Evolutionary conservation across 2,888 invertebrate genomes (phyloP).

Genomic region (Keiferia lycopersicella): DNA sequence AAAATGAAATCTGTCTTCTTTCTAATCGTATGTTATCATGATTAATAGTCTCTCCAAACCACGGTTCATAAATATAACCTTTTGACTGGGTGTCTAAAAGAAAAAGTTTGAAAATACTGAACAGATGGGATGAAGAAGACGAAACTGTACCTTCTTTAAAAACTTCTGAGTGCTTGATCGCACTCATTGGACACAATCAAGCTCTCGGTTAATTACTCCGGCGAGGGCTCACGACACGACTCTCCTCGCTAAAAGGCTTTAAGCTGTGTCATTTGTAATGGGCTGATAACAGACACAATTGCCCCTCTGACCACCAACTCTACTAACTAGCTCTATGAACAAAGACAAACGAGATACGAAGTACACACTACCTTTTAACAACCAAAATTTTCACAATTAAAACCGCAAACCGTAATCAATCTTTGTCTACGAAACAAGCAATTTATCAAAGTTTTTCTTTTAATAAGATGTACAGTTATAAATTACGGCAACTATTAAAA

Average conservation of each 20-base stretch:
- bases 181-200: constrained; percentile 59
- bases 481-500: constrained; percentile 1
- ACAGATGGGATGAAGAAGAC: no score
- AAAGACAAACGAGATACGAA: constrained; percentile 13
- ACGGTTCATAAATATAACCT: no score
- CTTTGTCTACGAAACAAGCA: constrained; percentile 9
- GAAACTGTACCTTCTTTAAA: constrained; percentile 7
- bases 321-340: constrained; percentile 37
- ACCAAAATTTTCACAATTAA: constrained; percentile 16
- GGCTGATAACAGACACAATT: constrained; percentile 73
- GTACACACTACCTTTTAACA: neutral
- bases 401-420: neutral
- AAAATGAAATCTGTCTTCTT: no score
- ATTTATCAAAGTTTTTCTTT: constrained; percentile 16
- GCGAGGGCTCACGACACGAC: constrained; percentile 77
- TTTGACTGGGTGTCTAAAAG: no score
- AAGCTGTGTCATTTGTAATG: constrained; percentile 77
- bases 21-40: no score
- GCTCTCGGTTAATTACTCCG: constrained; percentile 67
- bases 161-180: constrained; percentile 32
- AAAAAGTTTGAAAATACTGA: no score
- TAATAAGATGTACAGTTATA: neutral
- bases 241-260: constrained; percentile 74
- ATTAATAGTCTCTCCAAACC: no score
- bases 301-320: constrained; percentile 52